phyloP scores from a whole-genome alignment of 1,140 invertebrate genomes.

The Drosophila bipectinata region DNA sequence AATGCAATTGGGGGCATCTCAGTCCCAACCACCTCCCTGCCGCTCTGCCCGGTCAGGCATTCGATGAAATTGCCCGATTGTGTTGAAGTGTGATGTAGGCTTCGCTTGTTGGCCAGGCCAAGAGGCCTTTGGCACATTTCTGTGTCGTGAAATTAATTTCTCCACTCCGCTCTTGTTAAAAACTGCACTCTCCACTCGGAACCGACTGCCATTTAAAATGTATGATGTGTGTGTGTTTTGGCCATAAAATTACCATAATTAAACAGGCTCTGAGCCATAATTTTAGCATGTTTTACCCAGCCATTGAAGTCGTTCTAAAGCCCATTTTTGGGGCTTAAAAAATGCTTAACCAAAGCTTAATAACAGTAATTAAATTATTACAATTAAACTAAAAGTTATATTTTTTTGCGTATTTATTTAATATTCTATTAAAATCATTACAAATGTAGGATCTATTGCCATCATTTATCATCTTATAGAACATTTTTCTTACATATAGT shows the following conservation, averaged over 20 bases:
- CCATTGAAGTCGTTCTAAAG: slow-evolving; percentile 30
- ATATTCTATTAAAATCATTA: not conserved
- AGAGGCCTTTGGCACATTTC: slow-evolving; percentile 70
- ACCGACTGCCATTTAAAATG: slow-evolving; percentile 23
- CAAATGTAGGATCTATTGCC: slow-evolving; percentile 6
- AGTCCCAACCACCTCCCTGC: not conserved
- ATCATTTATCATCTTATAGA: slow-evolving; percentile 33
- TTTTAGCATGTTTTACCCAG: not conserved
- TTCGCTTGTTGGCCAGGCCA: slow-evolving; percentile 73
- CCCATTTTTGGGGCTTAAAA: slow-evolving; percentile 19
- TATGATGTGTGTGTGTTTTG: slow-evolving; percentile 26
- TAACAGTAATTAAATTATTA: slow-evolving; percentile 8
- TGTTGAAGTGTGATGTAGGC: slow-evolving; percentile 83
- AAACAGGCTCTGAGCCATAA: slow-evolving; percentile 12
- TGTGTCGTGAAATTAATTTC: slow-evolving; percentile 75
- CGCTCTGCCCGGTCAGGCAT: slow-evolving; percentile 28
- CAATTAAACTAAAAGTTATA: not conserved
- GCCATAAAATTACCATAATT: slow-evolving; percentile 52
- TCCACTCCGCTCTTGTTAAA: slow-evolving; percentile 56
- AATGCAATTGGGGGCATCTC: slow-evolving; percentile 68
- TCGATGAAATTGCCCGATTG: slow-evolving; percentile 82
- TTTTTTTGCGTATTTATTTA: not conserved
- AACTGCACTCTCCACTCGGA: slow-evolving; percentile 18
- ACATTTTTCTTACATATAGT: slow-evolving; percentile 34
- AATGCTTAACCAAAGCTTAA: slow-evolving; percentile 2